Base-by-base conservation (phyloP, 2,113 vertebrate species). In the Psittacus erithacus region DNA sequence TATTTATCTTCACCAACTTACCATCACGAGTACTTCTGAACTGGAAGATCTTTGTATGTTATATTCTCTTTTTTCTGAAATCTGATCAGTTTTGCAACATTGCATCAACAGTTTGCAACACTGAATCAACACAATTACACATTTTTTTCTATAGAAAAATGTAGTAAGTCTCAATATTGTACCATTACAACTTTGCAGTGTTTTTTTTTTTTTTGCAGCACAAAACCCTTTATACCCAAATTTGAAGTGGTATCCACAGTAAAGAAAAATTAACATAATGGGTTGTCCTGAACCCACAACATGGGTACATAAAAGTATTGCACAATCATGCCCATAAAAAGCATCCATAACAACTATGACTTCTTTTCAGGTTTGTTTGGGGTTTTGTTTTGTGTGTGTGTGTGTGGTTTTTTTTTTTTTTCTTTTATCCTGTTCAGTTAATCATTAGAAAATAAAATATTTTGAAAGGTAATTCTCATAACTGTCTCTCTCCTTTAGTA, bases 31-130 rank as follows among this genome's bases (percentile, higher is more conserved):
- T 53, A 82, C 7, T 86, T 87, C 22, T 50, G 19, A 87, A 68
- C 12, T 64, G 15, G 27, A 77, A 60, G 49, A 49, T 35, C 2
- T 67, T 44, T 44, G 11, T 29, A 41, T 38, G 2, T 11, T 50
- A 18, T 7, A 25, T 16, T 50, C 70, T 64, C 3, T 27, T 27
- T 77, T 84, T 44, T 11, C 10, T 8, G 17, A 78, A 73, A 64
- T 52, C 2, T 0, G 0, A 35, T 73, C 0, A 65, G 33, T 52
- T 96, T 69, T 85, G 52, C 17, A 77, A 47, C 12, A 57, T 6
- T 52, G 9, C 3, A 52, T 33, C 16, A 53, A 46, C 4, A 57
- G 81, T 70, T 86, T 52, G 7, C 27, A 93, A 18, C 15, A 44
- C 1, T 43, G 10, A 65, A 82, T 52, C 22, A 47, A 39, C 5